Evolutionary conservation across 53 echinoderm and acorn worm genomes (phyloP).

Genomic region (Echinarachnius parma): DNA sequence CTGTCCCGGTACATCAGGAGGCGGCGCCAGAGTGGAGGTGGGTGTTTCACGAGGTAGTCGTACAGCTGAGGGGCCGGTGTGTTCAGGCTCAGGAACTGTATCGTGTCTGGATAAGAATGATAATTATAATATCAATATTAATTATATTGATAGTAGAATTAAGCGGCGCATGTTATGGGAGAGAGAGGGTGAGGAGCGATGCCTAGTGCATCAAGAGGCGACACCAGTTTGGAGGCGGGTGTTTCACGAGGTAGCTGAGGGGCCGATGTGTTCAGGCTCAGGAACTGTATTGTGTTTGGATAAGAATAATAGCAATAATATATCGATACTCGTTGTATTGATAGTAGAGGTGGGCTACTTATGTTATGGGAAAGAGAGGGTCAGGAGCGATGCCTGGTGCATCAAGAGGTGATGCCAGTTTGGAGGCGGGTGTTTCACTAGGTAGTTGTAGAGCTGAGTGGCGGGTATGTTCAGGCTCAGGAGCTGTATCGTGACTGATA

Average conservation of each 20-base stretch:
- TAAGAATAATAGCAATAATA: neutral
- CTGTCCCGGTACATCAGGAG: conserved; percentile 18
- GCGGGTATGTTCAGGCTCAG: conserved; percentile 88
- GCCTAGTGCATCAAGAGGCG: too few relatives aligned
- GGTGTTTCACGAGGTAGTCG: conserved; percentile 77
- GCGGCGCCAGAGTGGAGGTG: conserved; percentile 32
- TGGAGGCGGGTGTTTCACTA: conserved; percentile 58
- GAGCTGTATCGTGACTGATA: conserved; percentile 65
- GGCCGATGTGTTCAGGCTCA: conserved; percentile 73
- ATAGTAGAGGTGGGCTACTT: too few relatives aligned
- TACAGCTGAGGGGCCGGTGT: conserved; percentile 79
- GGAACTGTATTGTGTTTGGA: conserved; percentile 55
- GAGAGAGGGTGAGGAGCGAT: too few relatives aligned
- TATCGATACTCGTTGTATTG: too few relatives aligned
- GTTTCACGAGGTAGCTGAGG: conserved; percentile 58
- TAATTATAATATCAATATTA: too few relatives aligned
- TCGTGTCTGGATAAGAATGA: conserved; percentile 46
- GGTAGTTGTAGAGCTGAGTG: conserved; percentile 74
- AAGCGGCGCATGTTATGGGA: too few relatives aligned
- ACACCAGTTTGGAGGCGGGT: conserved; percentile 46
- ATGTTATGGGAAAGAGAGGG: too few relatives aligned
- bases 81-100: conserved; percentile 83
- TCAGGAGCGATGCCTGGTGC: too few relatives aligned
- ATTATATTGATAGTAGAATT: too few relatives aligned
- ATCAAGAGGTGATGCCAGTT: conserved; percentile 2